These are phyloP conservation scores for Brachyopa scutellaris DNA, from an alignment of 2,888 invertebrate species.

Conservation along the genomic window DNA sequence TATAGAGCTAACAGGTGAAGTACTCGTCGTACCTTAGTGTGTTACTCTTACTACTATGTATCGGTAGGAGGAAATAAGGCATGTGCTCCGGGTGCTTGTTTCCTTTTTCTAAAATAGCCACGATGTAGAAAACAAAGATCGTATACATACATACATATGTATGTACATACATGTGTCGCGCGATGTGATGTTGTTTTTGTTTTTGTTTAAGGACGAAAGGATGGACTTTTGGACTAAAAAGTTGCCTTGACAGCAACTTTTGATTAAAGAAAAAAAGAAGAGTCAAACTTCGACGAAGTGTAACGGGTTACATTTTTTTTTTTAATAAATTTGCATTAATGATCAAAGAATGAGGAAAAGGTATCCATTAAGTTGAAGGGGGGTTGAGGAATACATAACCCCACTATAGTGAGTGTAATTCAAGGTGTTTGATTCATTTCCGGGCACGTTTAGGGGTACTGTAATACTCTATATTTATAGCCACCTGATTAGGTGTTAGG, in stretches of 20 bases:
- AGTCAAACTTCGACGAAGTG: slow-evolving; percentile 22
- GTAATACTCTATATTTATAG: background rate
- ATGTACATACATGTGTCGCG: background rate
- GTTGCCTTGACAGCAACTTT: slow-evolving; percentile 24
- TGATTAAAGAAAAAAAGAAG: slow-evolving; percentile 23
- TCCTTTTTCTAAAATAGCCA: no score
- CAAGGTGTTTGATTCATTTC: background rate
- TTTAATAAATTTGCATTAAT: slow-evolving; percentile 36
- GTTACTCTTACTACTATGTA: no score
- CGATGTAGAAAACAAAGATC: no score
- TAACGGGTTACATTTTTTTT: background rate
- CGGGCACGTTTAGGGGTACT: background rate
- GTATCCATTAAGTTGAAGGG: background rate
- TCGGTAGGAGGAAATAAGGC: background rate
- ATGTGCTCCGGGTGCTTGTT: slow-evolving; percentile 8
- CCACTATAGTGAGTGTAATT: background rate
- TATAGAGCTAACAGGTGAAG: slow-evolving; percentile 13
- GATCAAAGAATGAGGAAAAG: slow-evolving; percentile 35
- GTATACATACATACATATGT: no score
- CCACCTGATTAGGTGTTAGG: slow-evolving; percentile 32
- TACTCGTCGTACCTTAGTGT: no score
- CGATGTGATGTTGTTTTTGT: background rate
- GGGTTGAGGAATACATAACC: background rate
- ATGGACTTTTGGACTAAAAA: slow-evolving; percentile 11
- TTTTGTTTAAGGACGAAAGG: slow-evolving; percentile 5